phyloP scores from a whole-genome alignment of 2,888 invertebrate genomes.

The Podotricha telesiphe region DNA sequence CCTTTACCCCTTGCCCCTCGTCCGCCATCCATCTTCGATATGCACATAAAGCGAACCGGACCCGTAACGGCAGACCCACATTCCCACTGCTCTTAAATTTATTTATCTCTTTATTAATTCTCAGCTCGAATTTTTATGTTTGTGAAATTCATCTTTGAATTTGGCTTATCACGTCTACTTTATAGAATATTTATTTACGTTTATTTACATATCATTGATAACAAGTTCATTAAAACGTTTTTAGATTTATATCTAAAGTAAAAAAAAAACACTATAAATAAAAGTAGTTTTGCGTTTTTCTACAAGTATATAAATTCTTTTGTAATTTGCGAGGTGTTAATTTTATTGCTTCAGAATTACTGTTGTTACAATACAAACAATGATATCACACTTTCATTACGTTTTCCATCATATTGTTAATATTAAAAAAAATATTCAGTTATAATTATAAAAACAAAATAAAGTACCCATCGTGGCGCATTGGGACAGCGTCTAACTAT shows the following conservation, averaged over 20 bases:
- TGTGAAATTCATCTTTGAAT: conserved; percentile 51
- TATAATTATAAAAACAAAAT: no score
- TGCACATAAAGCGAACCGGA: conserved; percentile 82
- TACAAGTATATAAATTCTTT: background rate
- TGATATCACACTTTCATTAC: no score
- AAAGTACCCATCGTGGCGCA: no score
- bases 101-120: conserved; percentile 84
- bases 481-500: no score
- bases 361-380: background rate
- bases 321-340: conserved; percentile 27
- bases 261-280: conserved; percentile 31
- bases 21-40: conserved; percentile 82
- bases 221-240: conserved; percentile 45
- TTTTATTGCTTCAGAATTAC: background rate
- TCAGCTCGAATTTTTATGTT: conserved; percentile 76
- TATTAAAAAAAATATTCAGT: no score
- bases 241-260: conserved; percentile 35
- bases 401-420: no score
- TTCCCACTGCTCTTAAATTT: conserved; percentile 81
- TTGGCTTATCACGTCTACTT: conserved; percentile 44
- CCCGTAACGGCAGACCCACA: conserved; percentile 81
- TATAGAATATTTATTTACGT: conserved; percentile 44
- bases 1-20: conserved; percentile 57
- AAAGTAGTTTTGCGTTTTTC: conserved; percentile 42
- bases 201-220: conserved; percentile 43